These are phyloP conservation scores for Acrobasis consociella DNA, from an alignment of 2,888 invertebrate species.

Conservation along the genomic window DNA sequence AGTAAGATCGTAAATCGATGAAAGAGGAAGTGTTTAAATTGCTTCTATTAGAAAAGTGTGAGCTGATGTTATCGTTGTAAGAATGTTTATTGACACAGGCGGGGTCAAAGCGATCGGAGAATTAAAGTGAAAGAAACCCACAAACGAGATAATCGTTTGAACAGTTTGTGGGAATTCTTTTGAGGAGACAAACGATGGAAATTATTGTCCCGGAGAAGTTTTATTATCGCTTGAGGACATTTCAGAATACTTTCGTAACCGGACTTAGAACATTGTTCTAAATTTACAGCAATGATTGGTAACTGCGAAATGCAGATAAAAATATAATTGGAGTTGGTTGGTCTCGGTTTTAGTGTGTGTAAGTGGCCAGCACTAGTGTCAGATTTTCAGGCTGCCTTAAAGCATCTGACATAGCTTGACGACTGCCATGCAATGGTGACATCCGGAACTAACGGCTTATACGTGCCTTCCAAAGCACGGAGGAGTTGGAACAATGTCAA, in stretches of 20 bases:
- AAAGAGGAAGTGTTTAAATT: neutral
- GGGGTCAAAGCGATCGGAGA: conserved; percentile 1
- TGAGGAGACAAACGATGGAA: conserved; percentile 3
- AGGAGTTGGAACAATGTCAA: too few relatives aligned
- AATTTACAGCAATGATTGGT: neutral
- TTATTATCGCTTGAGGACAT: neutral
- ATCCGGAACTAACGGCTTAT: too few relatives aligned
- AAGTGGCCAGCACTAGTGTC: too few relatives aligned
- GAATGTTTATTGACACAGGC: conserved; percentile 6
- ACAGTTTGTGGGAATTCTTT: neutral
- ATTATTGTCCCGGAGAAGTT: conserved; percentile 5
- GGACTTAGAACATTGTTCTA: neutral
- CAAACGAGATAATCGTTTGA: conserved; percentile 10
- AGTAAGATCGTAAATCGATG: neutral
- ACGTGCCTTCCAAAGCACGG: too few relatives aligned
- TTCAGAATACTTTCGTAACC: neutral
- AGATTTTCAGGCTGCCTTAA: too few relatives aligned
- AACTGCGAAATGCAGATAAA: too few relatives aligned
- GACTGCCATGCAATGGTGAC: too few relatives aligned
- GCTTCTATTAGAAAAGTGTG: conserved; percentile 5
- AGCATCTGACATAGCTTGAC: too few relatives aligned
- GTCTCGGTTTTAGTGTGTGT: too few relatives aligned
- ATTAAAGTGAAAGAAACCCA: conserved; percentile 15
- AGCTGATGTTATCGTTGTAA: conserved; percentile 4
- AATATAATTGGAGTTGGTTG: too few relatives aligned